phyloP scores from a whole-genome alignment of 2,113 vertebrate genomes.

The Crotalus helleri region DNA sequence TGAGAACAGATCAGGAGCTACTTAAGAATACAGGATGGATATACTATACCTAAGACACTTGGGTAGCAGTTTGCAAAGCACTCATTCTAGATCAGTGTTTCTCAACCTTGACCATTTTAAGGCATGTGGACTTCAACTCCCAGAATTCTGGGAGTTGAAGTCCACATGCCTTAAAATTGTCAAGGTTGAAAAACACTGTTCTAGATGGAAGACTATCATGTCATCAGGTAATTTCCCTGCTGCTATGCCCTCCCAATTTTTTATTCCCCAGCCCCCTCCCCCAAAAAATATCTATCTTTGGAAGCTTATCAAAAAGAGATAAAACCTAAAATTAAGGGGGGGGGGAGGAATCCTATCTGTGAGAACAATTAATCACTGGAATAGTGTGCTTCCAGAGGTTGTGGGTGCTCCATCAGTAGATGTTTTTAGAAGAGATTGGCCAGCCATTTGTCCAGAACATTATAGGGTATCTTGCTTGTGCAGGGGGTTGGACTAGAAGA shows the following conservation, averaged over 20 bases:
- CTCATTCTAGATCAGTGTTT: background rate
- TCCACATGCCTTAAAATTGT: no score
- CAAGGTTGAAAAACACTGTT: no score
- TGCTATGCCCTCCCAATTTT: background rate
- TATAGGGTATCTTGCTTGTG: background rate
- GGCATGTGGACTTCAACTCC: no score
- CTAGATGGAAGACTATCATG: background rate
- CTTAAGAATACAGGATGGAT: background rate
- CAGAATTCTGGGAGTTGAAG: no score
- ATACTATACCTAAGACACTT: background rate
- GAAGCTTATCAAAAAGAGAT: background rate
- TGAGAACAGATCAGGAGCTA: background rate
- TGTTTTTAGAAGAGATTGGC: background rate
- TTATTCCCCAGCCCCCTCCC: background rate
- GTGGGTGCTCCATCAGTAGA: background rate
- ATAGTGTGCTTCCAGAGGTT: no score
- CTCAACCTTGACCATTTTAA: no score
- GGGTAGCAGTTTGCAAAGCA: background rate
- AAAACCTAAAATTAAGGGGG: background rate
- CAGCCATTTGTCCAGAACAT: background rate
- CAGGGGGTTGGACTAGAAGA: background rate
- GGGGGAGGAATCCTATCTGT: no score
- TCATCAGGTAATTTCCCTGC: background rate
- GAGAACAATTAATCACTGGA: no score
- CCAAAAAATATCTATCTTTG: background rate